Evolutionary conservation across 2,113 vertebrate species (phyloP).

Genomic region (Poeciliopsis occidentalis): DNA sequence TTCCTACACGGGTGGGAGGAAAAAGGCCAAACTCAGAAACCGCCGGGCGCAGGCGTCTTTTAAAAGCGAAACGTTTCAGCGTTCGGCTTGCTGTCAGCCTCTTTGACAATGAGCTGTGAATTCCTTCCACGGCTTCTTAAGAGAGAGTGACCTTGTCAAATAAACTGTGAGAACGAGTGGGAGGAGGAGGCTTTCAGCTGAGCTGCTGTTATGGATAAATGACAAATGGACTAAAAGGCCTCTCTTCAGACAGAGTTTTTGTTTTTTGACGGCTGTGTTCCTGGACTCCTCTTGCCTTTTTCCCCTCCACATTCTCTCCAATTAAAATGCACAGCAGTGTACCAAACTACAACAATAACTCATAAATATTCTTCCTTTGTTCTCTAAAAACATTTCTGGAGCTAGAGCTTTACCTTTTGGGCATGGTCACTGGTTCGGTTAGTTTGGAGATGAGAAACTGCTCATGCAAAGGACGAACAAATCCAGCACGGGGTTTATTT

Average conservation of each 20-base stretch:
- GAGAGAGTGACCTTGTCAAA: slow-evolving; percentile 31
- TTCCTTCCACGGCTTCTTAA: slow-evolving; percentile 1
- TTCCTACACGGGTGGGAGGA: neutral
- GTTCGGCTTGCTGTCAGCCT: neutral
- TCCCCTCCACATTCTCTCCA: slow-evolving; percentile 13
- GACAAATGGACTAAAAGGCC: neutral
- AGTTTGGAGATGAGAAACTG: slow-evolving; percentile 15
- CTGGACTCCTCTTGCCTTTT: neutral
- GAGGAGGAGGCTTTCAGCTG: slow-evolving; percentile 9
- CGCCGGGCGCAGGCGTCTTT: neutral
- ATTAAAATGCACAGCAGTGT: slow-evolving; percentile 31
- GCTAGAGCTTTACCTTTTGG: neutral
- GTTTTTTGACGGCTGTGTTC: neutral
- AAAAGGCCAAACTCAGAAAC: neutral
- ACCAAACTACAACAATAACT: slow-evolving; percentile 11
- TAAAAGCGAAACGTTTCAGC: slow-evolving; percentile 1
- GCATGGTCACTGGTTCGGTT: slow-evolving; percentile 7
- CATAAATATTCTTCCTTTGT: slow-evolving; percentile 6
- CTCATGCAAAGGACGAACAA: neutral
- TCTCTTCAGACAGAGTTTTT: neutral
- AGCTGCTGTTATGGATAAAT: neutral
- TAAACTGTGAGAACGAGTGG: slow-evolving; percentile 1
- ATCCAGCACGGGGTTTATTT: neutral
- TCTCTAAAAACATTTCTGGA: neutral
- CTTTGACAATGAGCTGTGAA: slow-evolving; percentile 1